Evolutionary conservation across 2,797 vertebrate species (phyloP).

Genomic region (Rhynchotus rufescens): DNA sequence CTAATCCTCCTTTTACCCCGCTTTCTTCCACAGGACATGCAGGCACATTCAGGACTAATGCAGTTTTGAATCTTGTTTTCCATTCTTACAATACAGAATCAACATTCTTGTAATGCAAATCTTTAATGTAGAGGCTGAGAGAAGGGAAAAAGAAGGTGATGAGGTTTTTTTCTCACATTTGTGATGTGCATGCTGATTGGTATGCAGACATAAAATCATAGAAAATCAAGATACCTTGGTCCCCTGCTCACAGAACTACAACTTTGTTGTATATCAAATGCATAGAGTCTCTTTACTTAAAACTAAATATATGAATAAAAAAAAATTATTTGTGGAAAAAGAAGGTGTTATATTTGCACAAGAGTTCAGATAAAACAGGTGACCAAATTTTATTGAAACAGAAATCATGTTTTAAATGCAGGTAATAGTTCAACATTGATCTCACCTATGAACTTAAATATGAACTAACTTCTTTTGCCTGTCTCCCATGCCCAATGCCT

Average conservation of each 20-base stretch:
- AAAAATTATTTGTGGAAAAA: neutral
- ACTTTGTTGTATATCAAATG: neutral
- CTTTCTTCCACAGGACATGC: neutral
- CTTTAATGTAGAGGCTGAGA: neutral
- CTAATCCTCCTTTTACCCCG: neutral
- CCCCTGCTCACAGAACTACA: neutral
- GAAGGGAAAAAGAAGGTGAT: neutral
- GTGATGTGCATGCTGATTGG: no score
- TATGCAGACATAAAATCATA: neutral
- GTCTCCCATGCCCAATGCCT: neutral
- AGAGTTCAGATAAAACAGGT: neutral
- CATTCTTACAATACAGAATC: neutral
- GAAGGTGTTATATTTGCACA: neutral
- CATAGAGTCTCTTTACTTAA: neutral
- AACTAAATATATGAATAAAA: neutral
- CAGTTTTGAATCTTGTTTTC: neutral
- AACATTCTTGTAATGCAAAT: neutral
- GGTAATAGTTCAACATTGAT: neutral
- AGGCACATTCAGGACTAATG: neutral
- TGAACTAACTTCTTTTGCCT: neutral
- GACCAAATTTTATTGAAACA: neutral
- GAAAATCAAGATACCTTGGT: neutral
- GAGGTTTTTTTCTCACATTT: no score
- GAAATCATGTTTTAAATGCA: neutral
- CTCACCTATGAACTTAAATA: neutral